A percentile compares a stretch with the other conserved stretches of the same genome.
phyloP scores from a whole-genome alignment of 92 coral and sea anemone species.

The Phenganax stokvisi region DNA sequence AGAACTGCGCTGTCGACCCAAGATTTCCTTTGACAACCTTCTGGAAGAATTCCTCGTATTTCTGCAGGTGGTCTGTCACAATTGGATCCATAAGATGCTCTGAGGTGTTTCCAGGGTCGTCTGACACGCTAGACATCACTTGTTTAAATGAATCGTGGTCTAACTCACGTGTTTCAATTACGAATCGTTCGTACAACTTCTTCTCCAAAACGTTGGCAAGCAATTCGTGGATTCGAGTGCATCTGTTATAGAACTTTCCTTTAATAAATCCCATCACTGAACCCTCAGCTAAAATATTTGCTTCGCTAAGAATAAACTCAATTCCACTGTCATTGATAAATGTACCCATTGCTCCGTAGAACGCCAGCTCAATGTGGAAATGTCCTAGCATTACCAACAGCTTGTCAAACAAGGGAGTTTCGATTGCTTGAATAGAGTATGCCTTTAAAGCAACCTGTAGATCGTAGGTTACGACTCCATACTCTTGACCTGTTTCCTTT shows the following conservation, averaged over 20 bases:
- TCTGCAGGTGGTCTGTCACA: conserved; percentile 3
- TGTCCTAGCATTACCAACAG: conserved; percentile 10
- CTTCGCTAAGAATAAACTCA: conserved; percentile 3
- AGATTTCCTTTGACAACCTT: background rate
- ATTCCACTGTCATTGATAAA: conserved; percentile 2
- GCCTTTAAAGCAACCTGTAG: conserved; percentile 11
- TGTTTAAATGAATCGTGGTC: background rate
- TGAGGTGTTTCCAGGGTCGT: background rate
- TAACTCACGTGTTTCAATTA: background rate
- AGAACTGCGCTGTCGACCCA: conserved; percentile 25
- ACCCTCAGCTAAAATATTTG: background rate
- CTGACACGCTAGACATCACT: conserved; percentile 10
- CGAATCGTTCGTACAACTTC: conserved; percentile 15
- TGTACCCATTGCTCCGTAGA: conserved; percentile 13
- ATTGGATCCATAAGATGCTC: conserved; percentile 1
- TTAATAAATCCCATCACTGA: conserved; percentile 1
- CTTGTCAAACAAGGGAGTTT: conserved; percentile 7
- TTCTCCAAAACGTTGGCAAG: background rate
- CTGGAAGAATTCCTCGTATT: conserved; percentile 10
- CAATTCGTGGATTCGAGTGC: conserved; percentile 15
- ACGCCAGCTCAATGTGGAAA: conserved; percentile 6
- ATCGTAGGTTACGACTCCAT: conserved; percentile 6
- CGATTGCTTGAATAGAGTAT: conserved; percentile 7
- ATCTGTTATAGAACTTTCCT: conserved; percentile 16
- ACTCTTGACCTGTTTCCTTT: conserved; percentile 11